Evolutionary conservation across 2,113 vertebrate genomes (phyloP), one percentile per base, ranked within the genome.

Genomic region (Etia nguti): DNA sequence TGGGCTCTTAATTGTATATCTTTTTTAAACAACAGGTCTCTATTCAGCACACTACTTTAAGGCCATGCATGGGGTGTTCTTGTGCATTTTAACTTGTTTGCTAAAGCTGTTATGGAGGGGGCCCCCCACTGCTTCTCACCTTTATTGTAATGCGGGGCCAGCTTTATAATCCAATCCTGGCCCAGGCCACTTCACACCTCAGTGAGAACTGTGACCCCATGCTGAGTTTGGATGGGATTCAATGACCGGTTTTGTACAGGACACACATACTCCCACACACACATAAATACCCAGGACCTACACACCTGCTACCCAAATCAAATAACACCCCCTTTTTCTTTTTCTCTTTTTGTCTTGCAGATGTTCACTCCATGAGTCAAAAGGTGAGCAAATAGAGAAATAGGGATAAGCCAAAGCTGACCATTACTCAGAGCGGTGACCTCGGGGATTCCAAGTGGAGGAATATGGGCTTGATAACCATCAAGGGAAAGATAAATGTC

Each of bases 121-220:
- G 9, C 5, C 56, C 88, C 94, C 92, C 82, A 82, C 89, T 85
- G 88, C 62, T 89, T 93, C 92, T 84, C 91, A 77, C 91, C 91
- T 94, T 93, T 84, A 92, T 96, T 96, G 92, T 95, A 88, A 95
- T 92, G 94, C 92, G 56, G 70, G 88, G 56, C 82, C 80, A 86
- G 90, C 89, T 92, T 93, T 94, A 89, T 93, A 88, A 93, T 92
- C 91, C 89, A 48, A 80, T 85, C 83, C 91, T 82, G 77, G 90
- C 89, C 84, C 11, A 34, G 90, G 87, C 90, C 93, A 94, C 92
- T 95, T 96, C 93, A 93, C 94, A 95, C 94, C 92, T 94, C 87
- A 4, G 85, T 93, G 89, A 91, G 36, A 83, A 84, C 90, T 52
- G 73, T 2, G 54, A 86, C 46, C 92, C 68, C 94, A 91, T 16